These are phyloP conservation scores for Drosophila ercepeae DNA, from an alignment of 1,140 invertebrate species.

Conservation along the genomic window DNA sequence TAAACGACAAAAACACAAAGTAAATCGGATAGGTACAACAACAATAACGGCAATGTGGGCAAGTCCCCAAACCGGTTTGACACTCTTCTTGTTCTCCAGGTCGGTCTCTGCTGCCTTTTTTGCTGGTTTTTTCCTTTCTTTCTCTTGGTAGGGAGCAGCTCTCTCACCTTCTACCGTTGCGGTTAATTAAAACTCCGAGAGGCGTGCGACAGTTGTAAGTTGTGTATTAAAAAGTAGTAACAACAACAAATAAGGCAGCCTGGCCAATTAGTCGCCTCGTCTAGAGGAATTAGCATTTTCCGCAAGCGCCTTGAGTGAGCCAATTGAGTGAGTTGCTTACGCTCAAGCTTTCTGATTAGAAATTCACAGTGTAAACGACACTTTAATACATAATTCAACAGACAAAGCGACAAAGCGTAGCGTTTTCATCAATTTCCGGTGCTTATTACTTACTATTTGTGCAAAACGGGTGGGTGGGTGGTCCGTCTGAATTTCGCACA, in stretches of 20 bases:
- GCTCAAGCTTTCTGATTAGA: conserved; percentile 61
- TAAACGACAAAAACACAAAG: conserved; percentile 39
- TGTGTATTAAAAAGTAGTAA: conserved; percentile 57
- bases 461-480: conserved; percentile 59
- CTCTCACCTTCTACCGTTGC: conserved; percentile 14
- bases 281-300: conserved; percentile 43
- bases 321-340: conserved; percentile 41
- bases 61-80: conserved; percentile 43
- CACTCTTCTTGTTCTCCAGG: conserved; percentile 25
- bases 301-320: conserved; percentile 33
- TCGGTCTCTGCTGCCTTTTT: conserved; percentile 26
- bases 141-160: background rate
- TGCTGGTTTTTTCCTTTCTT: conserved; percentile 11
- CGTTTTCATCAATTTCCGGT: conserved; percentile 53
- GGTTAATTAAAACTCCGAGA: conserved; percentile 48
- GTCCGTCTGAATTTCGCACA: background rate
- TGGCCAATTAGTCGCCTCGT: conserved; percentile 63
- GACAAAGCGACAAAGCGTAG: conserved; percentile 25
- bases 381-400: conserved; percentile 75
- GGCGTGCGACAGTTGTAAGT: conserved; percentile 48
- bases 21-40: conserved; percentile 23
- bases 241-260: conserved; percentile 45
- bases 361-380: conserved; percentile 69
- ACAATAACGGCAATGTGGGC: conserved; percentile 34
- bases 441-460: conserved; percentile 71